Evolutionary conservation across 1,140 invertebrate species (phyloP).

Genomic region (Drosophila prosaltans): DNA sequence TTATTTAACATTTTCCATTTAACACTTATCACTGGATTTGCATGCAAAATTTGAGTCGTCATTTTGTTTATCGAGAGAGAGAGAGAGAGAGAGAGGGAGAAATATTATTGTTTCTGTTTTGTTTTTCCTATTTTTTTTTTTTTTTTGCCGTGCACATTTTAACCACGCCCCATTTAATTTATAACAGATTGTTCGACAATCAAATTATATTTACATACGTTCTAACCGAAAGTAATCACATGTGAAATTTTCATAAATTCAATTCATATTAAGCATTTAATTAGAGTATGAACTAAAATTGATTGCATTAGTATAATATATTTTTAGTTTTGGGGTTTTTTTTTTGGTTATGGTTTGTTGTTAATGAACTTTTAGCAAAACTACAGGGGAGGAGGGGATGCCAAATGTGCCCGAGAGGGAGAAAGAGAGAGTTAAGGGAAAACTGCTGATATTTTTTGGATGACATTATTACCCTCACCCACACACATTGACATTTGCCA

Average conservation of each 20-base stretch:
- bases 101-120: too few relatives aligned
- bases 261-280: constrained; percentile 59
- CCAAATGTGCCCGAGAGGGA: constrained; percentile 1
- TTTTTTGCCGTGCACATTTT: not conserved
- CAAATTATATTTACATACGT: constrained; percentile 53
- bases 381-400: not conserved
- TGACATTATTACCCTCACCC: not conserved
- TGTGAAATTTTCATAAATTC: constrained; percentile 25
- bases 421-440: not conserved
- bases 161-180: constrained; percentile 29
- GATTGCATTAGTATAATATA: constrained; percentile 47
- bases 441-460: not conserved
- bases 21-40: constrained; percentile 5
- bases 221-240: constrained; percentile 15
- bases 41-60: not conserved
- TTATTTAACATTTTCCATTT: constrained; percentile 5
- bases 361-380: constrained; percentile 48
- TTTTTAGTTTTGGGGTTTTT: constrained; percentile 23
- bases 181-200: constrained; percentile 44
- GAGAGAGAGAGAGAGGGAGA: too few relatives aligned
- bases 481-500: not conserved
- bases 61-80: not conserved
- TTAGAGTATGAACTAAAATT: constrained; percentile 53
- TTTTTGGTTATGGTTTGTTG: constrained; percentile 25
- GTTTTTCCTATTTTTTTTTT: not conserved